These are phyloP conservation scores for Sternotherus odoratus DNA, from an alignment of 2,797 vertebrate genomes.

Conservation along the genomic window DNA sequence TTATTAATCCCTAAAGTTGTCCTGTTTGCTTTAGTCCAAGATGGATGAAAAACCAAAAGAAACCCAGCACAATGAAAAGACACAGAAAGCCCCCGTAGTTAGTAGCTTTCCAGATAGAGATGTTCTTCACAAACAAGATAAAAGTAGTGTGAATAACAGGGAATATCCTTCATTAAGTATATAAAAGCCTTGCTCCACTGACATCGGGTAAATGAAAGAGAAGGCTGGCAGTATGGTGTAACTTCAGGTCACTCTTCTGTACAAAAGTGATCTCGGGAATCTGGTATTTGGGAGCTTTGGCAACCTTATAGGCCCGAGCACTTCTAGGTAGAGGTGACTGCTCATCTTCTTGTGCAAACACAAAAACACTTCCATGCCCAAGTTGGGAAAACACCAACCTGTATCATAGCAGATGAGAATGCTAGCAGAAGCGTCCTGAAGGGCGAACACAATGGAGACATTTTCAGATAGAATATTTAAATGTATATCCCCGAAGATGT, in stretches of 20 bases:
- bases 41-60: background rate
- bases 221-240: fast-evolving
- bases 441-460: background rate
- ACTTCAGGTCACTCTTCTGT: background rate
- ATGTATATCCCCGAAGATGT: fast-evolving
- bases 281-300: conserved; percentile 17
- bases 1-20: background rate
- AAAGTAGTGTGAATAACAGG: fast-evolving
- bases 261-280: background rate
- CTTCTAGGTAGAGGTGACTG: conserved; percentile 2
- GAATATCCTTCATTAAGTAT: fast-evolving
- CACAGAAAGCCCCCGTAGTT: fast-evolving
- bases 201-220: background rate
- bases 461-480: background rate
- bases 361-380: background rate
- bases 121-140: background rate
- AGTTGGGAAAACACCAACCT: background rate
- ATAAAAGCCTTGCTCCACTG: fast-evolving
- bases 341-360: conserved; percentile 37
- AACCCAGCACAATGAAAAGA: background rate
- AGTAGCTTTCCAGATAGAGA: fast-evolving
- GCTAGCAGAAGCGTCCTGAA: background rate
- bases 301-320: conserved; percentile 67
- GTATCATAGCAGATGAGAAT: background rate
- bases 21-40: background rate